These are phyloP conservation scores for Oncopodura yosiiana DNA, from an alignment of 1,140 invertebrate genomes.

Conservation along the genomic window DNA sequence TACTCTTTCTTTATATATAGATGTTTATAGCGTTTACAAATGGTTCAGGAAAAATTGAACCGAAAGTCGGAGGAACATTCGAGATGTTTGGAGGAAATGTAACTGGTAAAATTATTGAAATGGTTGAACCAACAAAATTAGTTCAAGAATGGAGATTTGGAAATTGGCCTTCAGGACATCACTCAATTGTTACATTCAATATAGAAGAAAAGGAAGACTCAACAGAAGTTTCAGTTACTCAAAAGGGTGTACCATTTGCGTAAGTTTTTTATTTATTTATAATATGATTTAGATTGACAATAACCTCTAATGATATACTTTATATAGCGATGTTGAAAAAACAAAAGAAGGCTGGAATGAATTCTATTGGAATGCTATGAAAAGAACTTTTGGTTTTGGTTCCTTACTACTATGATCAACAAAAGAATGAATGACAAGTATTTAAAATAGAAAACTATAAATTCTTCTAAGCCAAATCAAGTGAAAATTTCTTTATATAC, in stretches of 20 bases:
- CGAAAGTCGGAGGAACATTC: conserved; percentile 75
- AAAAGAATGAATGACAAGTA: too few species aligned
- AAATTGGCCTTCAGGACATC: conserved; percentile 85
- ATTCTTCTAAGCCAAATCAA: too few species aligned
- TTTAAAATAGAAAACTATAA: too few species aligned
- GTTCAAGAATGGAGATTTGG: conserved; percentile 90
- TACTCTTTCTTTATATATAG: conserved; percentile 33
- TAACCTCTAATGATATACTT: conserved; percentile 34
- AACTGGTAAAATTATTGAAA: conserved; percentile 71
- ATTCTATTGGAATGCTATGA: conserved; percentile 89
- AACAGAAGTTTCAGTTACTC: conserved; percentile 67
- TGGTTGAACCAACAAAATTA: conserved; percentile 73
- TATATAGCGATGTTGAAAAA: conserved; percentile 61
- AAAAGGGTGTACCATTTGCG: conserved; percentile 44
- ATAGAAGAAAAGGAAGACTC: conserved; percentile 75
- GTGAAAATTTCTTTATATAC: too few species aligned
- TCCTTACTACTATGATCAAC: conserved; percentile 52
- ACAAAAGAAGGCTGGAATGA: conserved; percentile 80
- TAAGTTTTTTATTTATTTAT: conserved; percentile 8
- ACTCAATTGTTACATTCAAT: conserved; percentile 73
- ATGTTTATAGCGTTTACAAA: conserved; percentile 86
- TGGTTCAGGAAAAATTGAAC: conserved; percentile 64
- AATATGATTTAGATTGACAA: background rate
- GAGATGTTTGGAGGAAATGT: conserved; percentile 87
- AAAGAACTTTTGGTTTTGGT: conserved; percentile 83